These are phyloP conservation scores for Pseudolaguvia tuberculata DNA, from an alignment of 2,113 vertebrate species.

Conservation along the genomic window DNA sequence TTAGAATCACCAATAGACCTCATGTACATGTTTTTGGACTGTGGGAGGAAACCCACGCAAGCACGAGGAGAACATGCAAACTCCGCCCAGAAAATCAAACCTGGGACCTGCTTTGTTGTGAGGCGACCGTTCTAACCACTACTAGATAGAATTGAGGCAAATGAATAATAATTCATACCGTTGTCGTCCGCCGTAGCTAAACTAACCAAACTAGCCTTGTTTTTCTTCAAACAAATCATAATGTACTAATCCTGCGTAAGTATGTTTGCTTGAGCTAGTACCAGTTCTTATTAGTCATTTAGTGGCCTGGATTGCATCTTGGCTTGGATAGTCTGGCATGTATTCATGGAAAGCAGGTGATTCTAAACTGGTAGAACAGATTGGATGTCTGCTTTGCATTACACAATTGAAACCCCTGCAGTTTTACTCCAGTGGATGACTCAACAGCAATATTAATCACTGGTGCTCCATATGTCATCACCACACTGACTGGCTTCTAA, in stretches of 20 bases:
- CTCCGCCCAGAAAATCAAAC: no score
- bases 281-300: neutral
- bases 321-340: neutral
- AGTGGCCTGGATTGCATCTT: neutral
- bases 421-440: conserved; percentile 36
- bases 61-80: no score
- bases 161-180: neutral
- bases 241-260: conserved; percentile 4
- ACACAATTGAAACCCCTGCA: conserved; percentile 30
- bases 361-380: conserved; percentile 14
- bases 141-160: no score
- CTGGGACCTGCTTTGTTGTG: no score
- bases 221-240: neutral
- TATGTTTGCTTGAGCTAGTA: conserved; percentile 2
- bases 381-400: conserved; percentile 39
- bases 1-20: no score
- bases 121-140: no score
- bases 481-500: conserved; percentile 6
- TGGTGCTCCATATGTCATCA: conserved; percentile 38
- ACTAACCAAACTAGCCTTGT: neutral
- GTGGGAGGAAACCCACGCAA: no score
- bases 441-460: conserved; percentile 44
- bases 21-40: no score
- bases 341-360: conserved; percentile 36
- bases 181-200: neutral